Evolutionary conservation across 2,797 vertebrate genomes (phyloP), one percentile per base, ranked within the genome.

Genomic region (Antrozous pallidus): DNA sequence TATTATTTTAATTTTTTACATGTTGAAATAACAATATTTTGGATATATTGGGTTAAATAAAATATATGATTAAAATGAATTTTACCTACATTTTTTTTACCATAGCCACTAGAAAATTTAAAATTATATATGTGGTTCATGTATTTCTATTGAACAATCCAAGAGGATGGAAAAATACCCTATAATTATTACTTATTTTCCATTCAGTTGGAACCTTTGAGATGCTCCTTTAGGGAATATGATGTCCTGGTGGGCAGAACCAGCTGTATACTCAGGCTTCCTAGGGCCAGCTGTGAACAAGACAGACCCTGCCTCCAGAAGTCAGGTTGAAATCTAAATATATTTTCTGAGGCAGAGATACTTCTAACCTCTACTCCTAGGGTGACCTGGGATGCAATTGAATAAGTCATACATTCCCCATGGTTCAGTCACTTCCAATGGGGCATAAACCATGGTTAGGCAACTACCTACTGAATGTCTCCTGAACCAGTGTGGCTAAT

Each of bases 401-500:
- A 91, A 36, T 12, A 85, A 51, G 54, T 77, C 88, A 80, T 38
- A 17, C 63, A 70, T 16, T 92, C 33, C 77, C 65, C 31, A 94
- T 70, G 88, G 91, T 56, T 95, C 94, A 97, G n/a, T 95, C 93
- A 63, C 90, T 95, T 95, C 82, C 96, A 96, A 10, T 94, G 90
- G 81, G 90, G 95, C 90, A 87, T 93, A 79, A 81, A 92, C 77
- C 84, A 80, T 82, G 42, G 69, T 71, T 92, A 88, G 90, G 26
- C 75, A 95, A 67, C 93, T 92, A 96, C 88, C 94, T 94, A 88
- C 47, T 33, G 51, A 92, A 90, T 51, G 74, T 73, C 84, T 86
- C 61, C 42, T 93, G 93, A 95, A 77, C 91, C 95, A 95, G 3
- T 96, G 87, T 80, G 90, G 65, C 38, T 97, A 97, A 96, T 97